Conservation (phyloP, 37 sponge, comb jelly and placozoan species). For the Axinella damicornis region DNA sequence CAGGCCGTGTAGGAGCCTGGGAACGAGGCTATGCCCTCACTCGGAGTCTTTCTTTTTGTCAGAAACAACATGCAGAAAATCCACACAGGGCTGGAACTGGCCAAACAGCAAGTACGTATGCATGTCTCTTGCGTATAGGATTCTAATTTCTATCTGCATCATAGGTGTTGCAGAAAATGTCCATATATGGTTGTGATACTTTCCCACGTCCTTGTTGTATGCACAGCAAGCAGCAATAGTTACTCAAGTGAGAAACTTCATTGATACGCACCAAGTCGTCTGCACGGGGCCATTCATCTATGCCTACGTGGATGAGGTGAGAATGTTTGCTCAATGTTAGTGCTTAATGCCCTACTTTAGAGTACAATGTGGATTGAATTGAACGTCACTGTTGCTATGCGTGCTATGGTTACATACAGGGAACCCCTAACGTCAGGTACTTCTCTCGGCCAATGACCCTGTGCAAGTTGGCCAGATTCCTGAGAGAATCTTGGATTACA, state of each 20-base stretch:
- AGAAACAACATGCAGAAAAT: conserved; percentile 60
- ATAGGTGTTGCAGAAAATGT: no score
- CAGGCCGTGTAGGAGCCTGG: no score
- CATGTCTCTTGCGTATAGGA: no score
- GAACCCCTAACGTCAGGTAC: conserved; percentile 59
- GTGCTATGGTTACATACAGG: conserved; percentile 54
- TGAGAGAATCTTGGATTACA: conserved; percentile 79
- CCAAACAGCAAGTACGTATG: conserved; percentile 70
- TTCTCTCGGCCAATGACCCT: conserved; percentile 70
- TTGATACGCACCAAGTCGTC: conserved; percentile 85
- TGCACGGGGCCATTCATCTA: conserved; percentile 92
- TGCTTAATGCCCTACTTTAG: conserved; percentile 3
- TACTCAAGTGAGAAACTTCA: conserved; percentile 80
- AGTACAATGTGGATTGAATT: not conserved
- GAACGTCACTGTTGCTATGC: not conserved
- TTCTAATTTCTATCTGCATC: no score
- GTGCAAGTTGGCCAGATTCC: conserved; percentile 61
- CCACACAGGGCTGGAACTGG: conserved; percentile 60
- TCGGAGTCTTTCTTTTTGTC: no score
- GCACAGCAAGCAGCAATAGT: conserved; percentile 83
- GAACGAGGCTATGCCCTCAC: no score
- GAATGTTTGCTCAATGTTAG: not conserved
- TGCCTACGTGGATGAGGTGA: conserved; percentile 84
- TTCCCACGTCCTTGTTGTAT: no score
- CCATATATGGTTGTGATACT: no score